Evolutionary conservation across 1,140 invertebrate species (phyloP).

Genomic region (Periplaneta americana): DNA sequence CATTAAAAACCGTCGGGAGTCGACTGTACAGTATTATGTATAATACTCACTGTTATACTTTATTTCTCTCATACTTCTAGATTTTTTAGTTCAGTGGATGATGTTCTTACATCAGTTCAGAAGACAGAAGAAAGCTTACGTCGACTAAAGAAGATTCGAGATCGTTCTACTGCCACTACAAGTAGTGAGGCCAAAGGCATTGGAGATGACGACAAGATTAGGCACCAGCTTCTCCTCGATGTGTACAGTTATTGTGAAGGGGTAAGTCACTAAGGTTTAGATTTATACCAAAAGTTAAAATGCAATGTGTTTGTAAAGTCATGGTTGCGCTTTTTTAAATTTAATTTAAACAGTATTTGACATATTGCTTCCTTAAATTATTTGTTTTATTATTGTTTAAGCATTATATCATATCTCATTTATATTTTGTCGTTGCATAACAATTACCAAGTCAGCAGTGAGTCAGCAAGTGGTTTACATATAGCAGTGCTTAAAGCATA

Average conservation of each 20-base stretch:
- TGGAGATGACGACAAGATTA: conserved; percentile 90
- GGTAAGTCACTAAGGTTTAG: conserved; percentile 22
- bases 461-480: too few relatives aligned
- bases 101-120: conserved; percentile 87
- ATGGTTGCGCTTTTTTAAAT: too few relatives aligned
- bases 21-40: too few relatives aligned
- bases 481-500: too few relatives aligned
- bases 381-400: too few relatives aligned
- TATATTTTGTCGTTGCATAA: too few relatives aligned
- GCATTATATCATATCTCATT: too few relatives aligned
- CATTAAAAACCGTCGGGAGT: too few relatives aligned
- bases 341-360: too few relatives aligned
- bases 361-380: too few relatives aligned
- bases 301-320: neutral
- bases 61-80: conserved; percentile 45
- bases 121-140: conserved; percentile 91
- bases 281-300: neutral
- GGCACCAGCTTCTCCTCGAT: conserved; percentile 83
- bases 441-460: too few relatives aligned
- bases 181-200: conserved; percentile 26
- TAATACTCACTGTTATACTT: conserved; percentile 4
- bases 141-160: conserved; percentile 79
- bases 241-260: conserved; percentile 52
- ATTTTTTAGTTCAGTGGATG: conserved; percentile 72
- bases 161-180: conserved; percentile 29